Evolutionary conservation across 2,797 vertebrate genomes (phyloP).

Genomic region (Halcyon chelicuti): DNA sequence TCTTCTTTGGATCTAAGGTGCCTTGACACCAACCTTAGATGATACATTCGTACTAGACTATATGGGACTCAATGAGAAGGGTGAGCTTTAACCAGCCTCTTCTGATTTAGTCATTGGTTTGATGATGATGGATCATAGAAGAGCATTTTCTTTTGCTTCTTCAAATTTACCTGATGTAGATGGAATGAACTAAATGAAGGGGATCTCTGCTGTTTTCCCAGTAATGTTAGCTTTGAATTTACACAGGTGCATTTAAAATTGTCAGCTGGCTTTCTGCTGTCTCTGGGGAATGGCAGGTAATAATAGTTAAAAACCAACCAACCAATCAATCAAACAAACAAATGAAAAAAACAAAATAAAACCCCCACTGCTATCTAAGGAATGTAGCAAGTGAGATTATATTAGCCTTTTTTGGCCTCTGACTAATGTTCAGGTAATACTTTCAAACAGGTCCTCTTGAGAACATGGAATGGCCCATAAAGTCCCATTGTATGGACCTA

Average conservation of each 20-base stretch:
- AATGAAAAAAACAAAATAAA: rapidly evolving
- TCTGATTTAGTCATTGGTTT: background rate
- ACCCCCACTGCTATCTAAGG: background rate
- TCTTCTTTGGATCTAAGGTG: background rate
- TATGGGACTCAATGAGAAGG: background rate
- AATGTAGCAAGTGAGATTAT: background rate
- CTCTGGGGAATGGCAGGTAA: background rate
- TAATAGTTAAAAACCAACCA: background rate
- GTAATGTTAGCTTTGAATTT: background rate
- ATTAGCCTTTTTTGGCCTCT: background rate
- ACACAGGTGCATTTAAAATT: background rate
- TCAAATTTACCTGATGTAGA: background rate
- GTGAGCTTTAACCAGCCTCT: background rate
- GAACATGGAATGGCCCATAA: background rate
- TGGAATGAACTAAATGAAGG: background rate
- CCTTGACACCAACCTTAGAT: background rate
- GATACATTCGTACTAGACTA: background rate
- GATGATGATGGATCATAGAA: background rate
- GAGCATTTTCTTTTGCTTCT: background rate
- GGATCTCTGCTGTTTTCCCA: background rate
- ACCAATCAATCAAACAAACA: rapidly evolving
- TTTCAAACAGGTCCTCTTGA: background rate
- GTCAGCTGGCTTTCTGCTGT: background rate
- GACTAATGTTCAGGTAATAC: background rate
- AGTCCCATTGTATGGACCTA: background rate